These are phyloP conservation scores for Pelodytes ibericus DNA, from an alignment of 2,797 vertebrate genomes.

Conservation along the genomic window DNA sequence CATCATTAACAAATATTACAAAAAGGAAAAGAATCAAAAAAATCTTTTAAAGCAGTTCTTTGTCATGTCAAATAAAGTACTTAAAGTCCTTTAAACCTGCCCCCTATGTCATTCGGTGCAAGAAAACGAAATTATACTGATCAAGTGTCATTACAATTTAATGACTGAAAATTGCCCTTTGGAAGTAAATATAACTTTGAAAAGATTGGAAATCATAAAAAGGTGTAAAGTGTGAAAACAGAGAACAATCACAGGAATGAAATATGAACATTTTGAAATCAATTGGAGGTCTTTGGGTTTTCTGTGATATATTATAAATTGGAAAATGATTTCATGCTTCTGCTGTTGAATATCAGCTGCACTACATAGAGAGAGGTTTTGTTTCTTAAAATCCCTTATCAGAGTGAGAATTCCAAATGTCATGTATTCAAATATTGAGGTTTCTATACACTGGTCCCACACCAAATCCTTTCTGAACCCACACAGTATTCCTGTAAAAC, in stretches of 20 bases:
- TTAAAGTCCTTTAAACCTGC: background rate
- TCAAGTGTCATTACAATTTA: background rate
- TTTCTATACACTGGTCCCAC: no score
- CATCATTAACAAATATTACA: no score
- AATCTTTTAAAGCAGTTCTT: background rate
- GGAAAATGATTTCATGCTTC: background rate
- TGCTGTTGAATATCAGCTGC: background rate
- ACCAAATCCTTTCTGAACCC: no score
- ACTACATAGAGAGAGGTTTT: no score
- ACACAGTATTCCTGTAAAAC: no score
- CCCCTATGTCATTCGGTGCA: background rate
- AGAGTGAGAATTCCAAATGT: no score
- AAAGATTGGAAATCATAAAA: background rate
- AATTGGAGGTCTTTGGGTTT: no score
- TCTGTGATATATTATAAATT: background rate
- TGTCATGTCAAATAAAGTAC: background rate
- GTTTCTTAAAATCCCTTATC: no score
- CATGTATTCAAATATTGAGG: no score
- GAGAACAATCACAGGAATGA: background rate
- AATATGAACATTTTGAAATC: background rate
- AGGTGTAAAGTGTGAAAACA: slow-evolving; percentile 1
- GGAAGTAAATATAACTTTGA: background rate
- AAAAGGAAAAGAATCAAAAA: no score
- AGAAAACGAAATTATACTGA: slow-evolving; percentile 1
- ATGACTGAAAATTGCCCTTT: background rate